Conservation (phyloP, 2,888 invertebrate species). For the Drosophila quasianomalipes region DNA sequence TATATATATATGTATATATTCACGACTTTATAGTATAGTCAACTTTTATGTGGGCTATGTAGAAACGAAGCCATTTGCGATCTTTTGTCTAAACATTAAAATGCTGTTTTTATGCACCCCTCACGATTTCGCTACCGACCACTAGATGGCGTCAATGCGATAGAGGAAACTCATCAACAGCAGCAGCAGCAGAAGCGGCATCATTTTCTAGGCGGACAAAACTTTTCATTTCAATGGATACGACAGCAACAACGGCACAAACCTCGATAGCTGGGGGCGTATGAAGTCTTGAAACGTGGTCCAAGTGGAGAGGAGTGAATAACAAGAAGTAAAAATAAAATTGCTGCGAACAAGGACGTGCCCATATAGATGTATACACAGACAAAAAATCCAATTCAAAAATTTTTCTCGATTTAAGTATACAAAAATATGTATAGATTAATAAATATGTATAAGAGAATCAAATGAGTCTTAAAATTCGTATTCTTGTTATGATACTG, state of each 20-base stretch:
- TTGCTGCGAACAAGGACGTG: conserved; percentile 58
- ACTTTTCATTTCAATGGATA: conserved; percentile 64
- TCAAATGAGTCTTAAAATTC: no score
- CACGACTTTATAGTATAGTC: conserved; percentile 15
- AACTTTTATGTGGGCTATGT: conserved; percentile 59
- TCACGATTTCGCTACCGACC: conserved; percentile 32
- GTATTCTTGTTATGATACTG: no score
- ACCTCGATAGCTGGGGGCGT: conserved; percentile 26
- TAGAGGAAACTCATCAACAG: conserved; percentile 58
- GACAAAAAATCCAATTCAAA: not conserved
- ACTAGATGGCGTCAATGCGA: conserved; percentile 55
- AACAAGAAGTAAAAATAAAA: conserved; percentile 61
- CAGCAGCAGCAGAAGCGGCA: conserved; percentile 4
- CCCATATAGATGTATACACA: conserved; percentile 6
- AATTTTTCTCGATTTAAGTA: not conserved
- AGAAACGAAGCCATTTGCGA: conserved; percentile 55
- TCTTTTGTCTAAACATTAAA: conserved; percentile 58
- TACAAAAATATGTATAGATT: not conserved
- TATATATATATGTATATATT: conserved; percentile 16
- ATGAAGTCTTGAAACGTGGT: conserved; percentile 51
- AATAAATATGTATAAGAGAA: not conserved
- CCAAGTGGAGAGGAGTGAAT: conserved; percentile 20
- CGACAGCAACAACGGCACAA: conserved; percentile 17
- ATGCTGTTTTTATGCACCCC: conserved; percentile 47
- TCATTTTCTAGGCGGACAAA: conserved; percentile 45